phyloP scores from a whole-genome alignment of 2,113 vertebrate species.

The Marmota monax region DNA sequence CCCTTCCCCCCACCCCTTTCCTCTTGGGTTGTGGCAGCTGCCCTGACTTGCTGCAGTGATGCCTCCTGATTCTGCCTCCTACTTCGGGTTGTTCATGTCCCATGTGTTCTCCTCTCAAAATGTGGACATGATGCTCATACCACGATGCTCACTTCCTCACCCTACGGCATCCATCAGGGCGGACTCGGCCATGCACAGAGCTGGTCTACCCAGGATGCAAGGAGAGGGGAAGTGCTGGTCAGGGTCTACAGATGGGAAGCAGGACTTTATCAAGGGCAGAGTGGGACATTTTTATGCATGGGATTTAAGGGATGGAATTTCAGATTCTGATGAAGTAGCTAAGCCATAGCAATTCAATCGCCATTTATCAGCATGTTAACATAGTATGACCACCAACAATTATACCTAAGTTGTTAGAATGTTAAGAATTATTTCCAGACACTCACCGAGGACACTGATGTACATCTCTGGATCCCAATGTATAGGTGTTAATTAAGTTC shows the following conservation, averaged over 20 bases:
- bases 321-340: not conserved
- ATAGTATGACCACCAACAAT: not conserved
- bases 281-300: not conserved
- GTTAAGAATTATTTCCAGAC: not conserved
- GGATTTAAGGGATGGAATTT: not conserved
- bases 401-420: not conserved
- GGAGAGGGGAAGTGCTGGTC: not conserved
- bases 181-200: accelerated
- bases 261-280: not conserved
- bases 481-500: constrained; percentile 5
- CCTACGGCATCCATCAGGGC: not conserved
- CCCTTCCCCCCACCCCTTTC: accelerated
- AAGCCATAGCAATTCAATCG: not conserved
- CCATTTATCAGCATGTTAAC: not conserved
- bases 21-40: too few species aligned
- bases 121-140: not conserved
- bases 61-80: not conserved
- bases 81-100: not conserved
- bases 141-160: not conserved
- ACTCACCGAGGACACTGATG: not conserved
- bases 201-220: not conserved
- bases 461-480: not conserved
- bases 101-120: not conserved
- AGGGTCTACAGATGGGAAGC: not conserved
- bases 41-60: accelerated